Evolutionary conservation across 1,140 invertebrate genomes (phyloP), one percentile per base, ranked within the genome.

Genomic region (Hesperophylax magnus): DNA sequence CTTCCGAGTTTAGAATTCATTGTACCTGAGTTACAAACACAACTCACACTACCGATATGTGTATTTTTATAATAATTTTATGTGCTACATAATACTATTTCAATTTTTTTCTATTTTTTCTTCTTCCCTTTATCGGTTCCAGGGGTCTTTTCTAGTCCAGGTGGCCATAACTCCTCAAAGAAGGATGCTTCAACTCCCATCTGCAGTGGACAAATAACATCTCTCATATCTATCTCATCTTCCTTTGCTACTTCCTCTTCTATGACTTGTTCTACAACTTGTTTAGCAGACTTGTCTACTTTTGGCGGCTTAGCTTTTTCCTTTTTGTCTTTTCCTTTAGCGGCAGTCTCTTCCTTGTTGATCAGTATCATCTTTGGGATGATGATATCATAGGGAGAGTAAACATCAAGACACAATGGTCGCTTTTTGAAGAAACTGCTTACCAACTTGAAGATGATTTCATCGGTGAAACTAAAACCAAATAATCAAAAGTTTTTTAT

Each of bases 141-240:
- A 18, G 18, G 1, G 9, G n/a, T 14, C 8, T 17, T 61, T 77
- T 60, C 60, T 22, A n/a, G 1, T 14, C 20, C 58, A 15, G 53
- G 47, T 18, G 63, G 63, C 77, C 77, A 79, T 3, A 69, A 60
- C 8, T 20, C 52, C 18, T 79, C 77, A 39, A 79, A 79, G 71
- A 79, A 79, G 1, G 22, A 18, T 1, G 18, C 53, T 24, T 79
- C 65, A 15, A 79, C 77, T 20, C 65, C 77, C 53, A 71, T 58
- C 31, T 69, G 63, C 9, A 79, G 18, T 34, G 77, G 77, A 20
- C 69, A 58, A 20, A 79, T 79, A n/a, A 27, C 39, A 71, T 69
- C 53, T 71, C 61, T 71, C 22, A 78, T 52, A 65, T 79, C 63
- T 34, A 65, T 39, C 9, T 71, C 52, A 31, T 56, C 14, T 31